Percentiles rank a stretch among this genome's conserved stretches.
These are phyloP conservation scores for Drosophila equinoxialis DNA, from an alignment of 1,140 invertebrate species.

Conservation along the genomic window DNA sequence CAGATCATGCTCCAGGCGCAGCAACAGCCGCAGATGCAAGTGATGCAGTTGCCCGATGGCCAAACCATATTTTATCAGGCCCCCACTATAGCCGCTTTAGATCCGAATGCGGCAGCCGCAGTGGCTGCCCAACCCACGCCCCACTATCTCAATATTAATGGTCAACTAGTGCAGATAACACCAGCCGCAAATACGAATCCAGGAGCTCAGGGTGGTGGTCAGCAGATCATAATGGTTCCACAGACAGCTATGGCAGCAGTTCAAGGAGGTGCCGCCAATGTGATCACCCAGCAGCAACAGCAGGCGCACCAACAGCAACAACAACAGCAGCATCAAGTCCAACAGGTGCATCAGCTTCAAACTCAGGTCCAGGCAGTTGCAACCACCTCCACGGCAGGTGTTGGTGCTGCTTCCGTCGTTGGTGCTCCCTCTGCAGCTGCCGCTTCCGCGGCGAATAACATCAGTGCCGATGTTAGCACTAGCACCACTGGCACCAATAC, in stretches of 20 bases:
- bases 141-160: constrained; percentile 90
- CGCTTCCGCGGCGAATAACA: constrained; percentile 33
- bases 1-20: constrained; percentile 79
- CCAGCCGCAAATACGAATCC: constrained; percentile 61
- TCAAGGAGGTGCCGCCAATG: constrained; percentile 27
- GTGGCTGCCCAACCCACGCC: constrained; percentile 84
- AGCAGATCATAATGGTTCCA: constrained; percentile 80
- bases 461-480: constrained; percentile 60
- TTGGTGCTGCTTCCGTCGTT: not conserved
- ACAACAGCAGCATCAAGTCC: constrained; percentile 38
- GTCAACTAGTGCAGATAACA: constrained; percentile 88
- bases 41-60: constrained; percentile 96
- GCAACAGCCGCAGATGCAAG: constrained; percentile 88
- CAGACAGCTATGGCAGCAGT: constrained; percentile 80
- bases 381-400: constrained; percentile 10
- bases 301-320: constrained; percentile 49
- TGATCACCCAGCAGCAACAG: constrained; percentile 47
- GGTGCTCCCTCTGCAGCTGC: constrained; percentile 4
- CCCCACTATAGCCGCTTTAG: constrained; percentile 57
- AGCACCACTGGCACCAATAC: constrained; percentile 74
- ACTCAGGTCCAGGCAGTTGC: constrained; percentile 33
- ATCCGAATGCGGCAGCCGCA: constrained; percentile 55
- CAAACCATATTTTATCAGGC: constrained; percentile 95
- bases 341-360: constrained; percentile 32
- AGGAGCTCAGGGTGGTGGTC: constrained; percentile 37